A percentile compares a stretch with the other conserved stretches of the same genome.
phyloP scores from a whole-genome alignment of 53 echinoderm and acorn worm species.

The Henricia sp. region DNA sequence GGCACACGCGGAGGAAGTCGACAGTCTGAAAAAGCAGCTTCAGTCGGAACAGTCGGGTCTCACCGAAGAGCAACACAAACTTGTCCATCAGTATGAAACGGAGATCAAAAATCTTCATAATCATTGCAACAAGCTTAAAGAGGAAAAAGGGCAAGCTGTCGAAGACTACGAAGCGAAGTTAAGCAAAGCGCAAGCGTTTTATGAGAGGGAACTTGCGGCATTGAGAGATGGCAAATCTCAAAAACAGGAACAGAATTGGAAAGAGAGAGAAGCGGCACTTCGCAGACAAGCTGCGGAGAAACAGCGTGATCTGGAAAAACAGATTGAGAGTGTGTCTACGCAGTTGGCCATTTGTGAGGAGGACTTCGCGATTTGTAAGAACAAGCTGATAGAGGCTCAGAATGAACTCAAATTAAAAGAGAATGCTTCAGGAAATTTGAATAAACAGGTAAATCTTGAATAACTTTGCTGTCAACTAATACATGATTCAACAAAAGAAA shows the following conservation, averaged over 20 bases:
- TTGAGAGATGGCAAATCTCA: constrained; percentile 73
- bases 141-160: constrained; percentile 70
- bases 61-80: constrained; percentile 70
- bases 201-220: constrained; percentile 86
- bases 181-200: constrained; percentile 89
- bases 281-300: constrained; percentile 78
- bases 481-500: too few species aligned
- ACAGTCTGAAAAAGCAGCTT: constrained; percentile 65
- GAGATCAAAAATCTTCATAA: constrained; percentile 75
- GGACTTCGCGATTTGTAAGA: constrained; percentile 75
- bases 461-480: too few species aligned
- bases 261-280: constrained; percentile 77
- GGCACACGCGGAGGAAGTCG: constrained; percentile 72
- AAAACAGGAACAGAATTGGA: constrained; percentile 72
- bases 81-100: constrained; percentile 63
- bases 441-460: constrained; percentile 79
- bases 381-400: constrained; percentile 69
- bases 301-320: constrained; percentile 73
- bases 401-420: constrained; percentile 65
- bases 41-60: constrained; percentile 57
- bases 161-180: constrained; percentile 95
- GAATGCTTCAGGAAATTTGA: constrained; percentile 58
- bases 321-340: constrained; percentile 77
- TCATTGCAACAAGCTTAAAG: constrained; percentile 63
- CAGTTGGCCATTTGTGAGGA: constrained; percentile 88